Base-by-base conservation (phyloP, 2,797 vertebrate genomes). In the Phrynocephalus vlangalii region DNA sequence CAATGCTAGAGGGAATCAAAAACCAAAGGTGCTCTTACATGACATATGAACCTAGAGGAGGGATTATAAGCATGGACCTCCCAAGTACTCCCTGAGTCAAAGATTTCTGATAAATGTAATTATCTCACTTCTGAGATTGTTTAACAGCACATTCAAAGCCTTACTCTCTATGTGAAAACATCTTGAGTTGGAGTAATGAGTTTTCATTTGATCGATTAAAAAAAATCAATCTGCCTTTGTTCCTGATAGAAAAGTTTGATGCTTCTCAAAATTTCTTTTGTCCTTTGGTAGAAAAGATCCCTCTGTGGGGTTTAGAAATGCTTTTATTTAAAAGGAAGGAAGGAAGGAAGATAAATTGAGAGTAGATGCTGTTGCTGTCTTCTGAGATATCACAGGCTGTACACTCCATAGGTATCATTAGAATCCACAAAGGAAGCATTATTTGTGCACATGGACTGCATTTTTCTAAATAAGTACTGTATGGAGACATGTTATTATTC, bases 241-340 rank as follows among this genome's bases (percentile, higher is more conserved):
- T 44, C 50, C 33, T 86, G 68, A 48, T 80, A 52, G 15, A 80
- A 85, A 70, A 56, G 26, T 80, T 60, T n/a, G 68, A 79, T 80
- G 70, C 77, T 22, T 80, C 30, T 80, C 50, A 79, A 86, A 80
- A 22, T 72, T 72, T 30, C 16, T 80, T 70, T 28, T 56, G 8
- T 86, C 48, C n/a, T 86, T 86, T 86, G 48, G 5, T 56, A 28
- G 84, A 79, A 84, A 86, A 30, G 24, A 56, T n/a, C 33, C 22
- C n/a, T 63, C 24, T 80, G 11, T 38, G 50, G 15, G 38, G 18
- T 24, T 52, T 60, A 10, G 30, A 70, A 50, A 60, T 15, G 3
- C 68, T 80, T 78, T 30, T 24, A 63, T 48, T 82, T 10, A 44
- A 44, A 44, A 44, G 67, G 82, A 50, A 81, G 26, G 60, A 22